Evolutionary conservation across 1,140 invertebrate genomes (phyloP).

Genomic region (Ceratina japonica): DNA sequence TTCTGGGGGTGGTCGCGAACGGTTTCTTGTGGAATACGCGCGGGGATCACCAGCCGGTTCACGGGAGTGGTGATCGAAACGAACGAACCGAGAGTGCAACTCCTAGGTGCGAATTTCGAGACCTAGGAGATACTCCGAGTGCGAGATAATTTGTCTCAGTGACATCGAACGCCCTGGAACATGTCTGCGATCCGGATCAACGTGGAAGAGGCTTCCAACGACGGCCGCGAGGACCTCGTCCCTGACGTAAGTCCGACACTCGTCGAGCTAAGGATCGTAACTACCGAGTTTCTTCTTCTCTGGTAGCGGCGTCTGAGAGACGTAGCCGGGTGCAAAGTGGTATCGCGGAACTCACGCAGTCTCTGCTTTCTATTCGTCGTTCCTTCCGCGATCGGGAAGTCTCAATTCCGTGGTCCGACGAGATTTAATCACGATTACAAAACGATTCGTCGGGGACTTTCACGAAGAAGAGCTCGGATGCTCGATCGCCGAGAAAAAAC

Average conservation of each 20-base stretch:
- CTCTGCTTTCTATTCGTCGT: conserved; percentile 57
- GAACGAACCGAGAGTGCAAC: conserved; percentile 10
- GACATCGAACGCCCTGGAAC: conserved; percentile 42
- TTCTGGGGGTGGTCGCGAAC: conserved; percentile 39
- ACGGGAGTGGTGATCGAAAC: conserved; percentile 46
- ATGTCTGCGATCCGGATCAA: conserved; percentile 70
- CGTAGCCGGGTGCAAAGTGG: neutral
- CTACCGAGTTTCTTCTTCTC: neutral
- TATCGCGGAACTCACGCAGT: conserved; percentile 51
- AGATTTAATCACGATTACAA: conserved; percentile 25
- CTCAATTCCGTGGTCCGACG: conserved; percentile 3
- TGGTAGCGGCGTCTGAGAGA: neutral
- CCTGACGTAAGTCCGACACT: conserved; percentile 64
- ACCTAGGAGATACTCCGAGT: conserved; percentile 21
- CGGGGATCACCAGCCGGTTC: conserved; percentile 34
- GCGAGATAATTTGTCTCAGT: conserved; percentile 13
- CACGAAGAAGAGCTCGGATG: conserved; percentile 13
- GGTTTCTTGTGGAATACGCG: conserved; percentile 58
- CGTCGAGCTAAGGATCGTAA: conserved; percentile 2
- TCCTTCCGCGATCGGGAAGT: conserved; percentile 50
- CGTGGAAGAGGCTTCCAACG: conserved; percentile 63
- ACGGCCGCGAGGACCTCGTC: conserved; percentile 52
- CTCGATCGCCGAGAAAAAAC: conserved; percentile 24
- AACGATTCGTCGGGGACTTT: conserved; percentile 43
- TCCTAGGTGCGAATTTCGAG: conserved; percentile 33